Evolutionary conservation across 2,888 invertebrate genomes (phyloP).

Genomic region (Epistrophe grossulariae): DNA sequence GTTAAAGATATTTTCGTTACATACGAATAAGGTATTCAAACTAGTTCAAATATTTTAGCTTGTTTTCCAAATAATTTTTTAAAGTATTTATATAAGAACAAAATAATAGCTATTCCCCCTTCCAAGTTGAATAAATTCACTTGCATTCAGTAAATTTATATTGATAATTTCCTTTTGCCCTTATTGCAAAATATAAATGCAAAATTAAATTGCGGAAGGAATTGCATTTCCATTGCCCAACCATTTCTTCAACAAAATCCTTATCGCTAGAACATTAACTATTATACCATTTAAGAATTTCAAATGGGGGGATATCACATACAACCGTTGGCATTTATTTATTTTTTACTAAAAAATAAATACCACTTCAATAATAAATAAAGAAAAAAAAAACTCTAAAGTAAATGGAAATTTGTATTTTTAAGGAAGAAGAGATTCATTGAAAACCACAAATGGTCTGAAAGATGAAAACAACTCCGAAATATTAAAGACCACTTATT

Average conservation of each 20-base stretch:
- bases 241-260: background rate
- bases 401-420: slow-evolving; percentile 3
- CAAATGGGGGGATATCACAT: background rate
- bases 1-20: too few species aligned
- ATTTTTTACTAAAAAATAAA: background rate
- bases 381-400: too few species aligned
- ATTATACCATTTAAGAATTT: background rate
- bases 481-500: background rate
- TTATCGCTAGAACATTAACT: background rate
- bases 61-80: too few species aligned
- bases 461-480: background rate
- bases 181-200: background rate
- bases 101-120: too few species aligned
- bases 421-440: background rate
- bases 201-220: slow-evolving; percentile 11
- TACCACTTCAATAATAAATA: too few species aligned
- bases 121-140: background rate
- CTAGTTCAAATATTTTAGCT: too few species aligned
- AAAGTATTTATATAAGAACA: too few species aligned
- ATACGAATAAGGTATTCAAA: too few species aligned
- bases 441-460: background rate
- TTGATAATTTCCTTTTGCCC: background rate
- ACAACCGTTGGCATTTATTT: slow-evolving; percentile 10
- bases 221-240: background rate
- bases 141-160: background rate